phyloP scores from a whole-genome alignment of 2,797 vertebrate genomes.

The Neostethus bicornis region DNA sequence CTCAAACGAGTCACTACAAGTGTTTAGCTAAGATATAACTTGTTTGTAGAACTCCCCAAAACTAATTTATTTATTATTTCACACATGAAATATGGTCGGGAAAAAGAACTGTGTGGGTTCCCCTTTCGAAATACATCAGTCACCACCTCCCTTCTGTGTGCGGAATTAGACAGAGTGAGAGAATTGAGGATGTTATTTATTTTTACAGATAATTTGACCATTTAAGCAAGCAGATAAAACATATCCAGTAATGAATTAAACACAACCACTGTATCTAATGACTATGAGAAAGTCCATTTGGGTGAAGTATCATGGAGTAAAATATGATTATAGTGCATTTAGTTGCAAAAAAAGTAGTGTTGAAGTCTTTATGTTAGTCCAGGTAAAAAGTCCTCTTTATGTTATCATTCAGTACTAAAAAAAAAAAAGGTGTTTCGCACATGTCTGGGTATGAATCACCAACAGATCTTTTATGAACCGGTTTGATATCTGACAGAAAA shows the following conservation, averaged over 20 bases:
- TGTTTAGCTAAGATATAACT: slow-evolving; percentile 82
- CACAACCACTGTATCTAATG: slow-evolving; percentile 41
- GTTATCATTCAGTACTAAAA: slow-evolving; percentile 23
- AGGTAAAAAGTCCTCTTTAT: slow-evolving; percentile 15
- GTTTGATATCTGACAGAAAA: slow-evolving; percentile 59
- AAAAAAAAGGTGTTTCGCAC: slow-evolving; percentile 33
- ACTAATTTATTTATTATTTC: slow-evolving; percentile 82
- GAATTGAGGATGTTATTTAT: slow-evolving; percentile 40
- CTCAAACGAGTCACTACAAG: slow-evolving; percentile 69
- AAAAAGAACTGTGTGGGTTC: slow-evolving; percentile 48
- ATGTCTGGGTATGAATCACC: slow-evolving; percentile 28
- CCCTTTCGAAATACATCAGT: slow-evolving; percentile 33
- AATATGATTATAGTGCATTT: slow-evolving; percentile 31
- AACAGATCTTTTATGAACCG: slow-evolving; percentile 37
- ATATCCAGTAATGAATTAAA: slow-evolving; percentile 40
- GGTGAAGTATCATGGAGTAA: slow-evolving; percentile 38
- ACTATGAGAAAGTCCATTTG: slow-evolving; percentile 43
- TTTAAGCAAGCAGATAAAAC: slow-evolving; percentile 32
- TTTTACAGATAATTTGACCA: slow-evolving; percentile 35
- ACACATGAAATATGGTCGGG: slow-evolving; percentile 66
- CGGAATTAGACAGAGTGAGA: slow-evolving; percentile 36
- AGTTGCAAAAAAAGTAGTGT: slow-evolving; percentile 34
- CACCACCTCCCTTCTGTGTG: slow-evolving; percentile 50
- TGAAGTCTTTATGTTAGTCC: slow-evolving; percentile 14
- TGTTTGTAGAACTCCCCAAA: slow-evolving; percentile 78